Base-by-base conservation (phyloP, 2,888 invertebrate genomes). In the Lacanobia wlatinum region DNA sequence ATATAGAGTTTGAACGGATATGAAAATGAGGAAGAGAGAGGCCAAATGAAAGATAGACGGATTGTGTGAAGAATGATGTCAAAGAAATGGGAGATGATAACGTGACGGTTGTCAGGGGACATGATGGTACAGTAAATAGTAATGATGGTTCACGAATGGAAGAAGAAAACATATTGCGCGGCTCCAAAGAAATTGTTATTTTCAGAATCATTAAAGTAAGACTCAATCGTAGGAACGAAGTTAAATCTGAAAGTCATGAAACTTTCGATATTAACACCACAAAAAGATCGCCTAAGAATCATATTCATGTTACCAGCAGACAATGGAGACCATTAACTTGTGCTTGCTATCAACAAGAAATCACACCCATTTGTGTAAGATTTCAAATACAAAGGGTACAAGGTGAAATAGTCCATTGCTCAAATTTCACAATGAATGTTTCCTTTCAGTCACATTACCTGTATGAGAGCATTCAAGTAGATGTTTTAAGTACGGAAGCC, bases 401-500 rank as follows among this genome's bases (percentile, higher is more conserved):
- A 21, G 14, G 7, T 59, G 21, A 60, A 77, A 50, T 61, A 23
- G 16, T 34, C 12, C 23, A 21, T 12, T 23, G 12, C 77, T 58
- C n/a, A 67, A 76, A 61, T 60, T n/a, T 59, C 70, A 69, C 23
- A 48, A 48, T 58, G 23, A 38, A 46, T 23, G 40, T 70, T n/a
- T 40, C 21, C 52, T 48, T 70, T 69, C 38, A 70, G 46, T 68
- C 28, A 18, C 6, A 60, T 48, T 48, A 40, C 40, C n/a, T 2
- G 12, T 28, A 59, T 63, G 48, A 53, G n/a, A 55, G 10, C 40
- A 46, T 62, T 63, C 38, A 56, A 68, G 48, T 40, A 55, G 23
- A 43, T 64, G 48, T 56, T 60, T 52, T 55, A 68, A 74, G 34
- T 63, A 34, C 62, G 76, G 76, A 84, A 78, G 64, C 74, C 48